Evolutionary conservation across 2,113 vertebrate species (phyloP).

Genomic region (Trochalopteron elliotii): DNA sequence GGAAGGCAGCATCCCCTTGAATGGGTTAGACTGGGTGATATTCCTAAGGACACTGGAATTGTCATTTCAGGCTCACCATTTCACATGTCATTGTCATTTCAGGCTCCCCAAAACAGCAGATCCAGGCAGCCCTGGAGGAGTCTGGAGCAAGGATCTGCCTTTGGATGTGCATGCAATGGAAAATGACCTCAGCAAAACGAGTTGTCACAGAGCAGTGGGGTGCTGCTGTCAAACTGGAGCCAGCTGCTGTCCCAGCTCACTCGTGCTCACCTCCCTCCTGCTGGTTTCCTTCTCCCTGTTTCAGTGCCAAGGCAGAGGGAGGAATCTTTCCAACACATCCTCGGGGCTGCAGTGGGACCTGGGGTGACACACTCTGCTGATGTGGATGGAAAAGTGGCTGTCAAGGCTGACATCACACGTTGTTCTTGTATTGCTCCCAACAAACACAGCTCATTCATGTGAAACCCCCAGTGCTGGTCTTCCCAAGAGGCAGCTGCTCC

Average conservation of each 20-base stretch:
- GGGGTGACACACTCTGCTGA: neutral
- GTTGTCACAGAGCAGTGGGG: neutral
- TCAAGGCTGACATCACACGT: neutral
- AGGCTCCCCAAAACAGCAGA: neutral
- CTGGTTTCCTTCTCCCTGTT: neutral
- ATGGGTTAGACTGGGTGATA: neutral
- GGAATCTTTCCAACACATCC: neutral
- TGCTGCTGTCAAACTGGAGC: neutral
- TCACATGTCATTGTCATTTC: neutral
- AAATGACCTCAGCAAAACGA: neutral
- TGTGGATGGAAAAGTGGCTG: neutral
- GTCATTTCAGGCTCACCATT: neutral
- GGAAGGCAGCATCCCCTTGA: neutral
- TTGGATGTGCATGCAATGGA: neutral
- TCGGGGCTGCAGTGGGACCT: neutral
- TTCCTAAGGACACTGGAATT: neutral
- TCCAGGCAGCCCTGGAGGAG: neutral
- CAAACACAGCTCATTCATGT: rapidly evolving
- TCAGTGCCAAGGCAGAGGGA: neutral
- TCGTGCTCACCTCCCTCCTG: neutral
- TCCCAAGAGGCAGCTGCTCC: neutral
- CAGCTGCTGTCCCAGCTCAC: neutral
- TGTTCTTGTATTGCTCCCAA: neutral
- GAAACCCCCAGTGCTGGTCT: neutral
- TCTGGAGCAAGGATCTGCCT: neutral